Evolutionary conservation across 1,140 invertebrate species (phyloP).

Genomic region (Tigriopus japonicus): DNA sequence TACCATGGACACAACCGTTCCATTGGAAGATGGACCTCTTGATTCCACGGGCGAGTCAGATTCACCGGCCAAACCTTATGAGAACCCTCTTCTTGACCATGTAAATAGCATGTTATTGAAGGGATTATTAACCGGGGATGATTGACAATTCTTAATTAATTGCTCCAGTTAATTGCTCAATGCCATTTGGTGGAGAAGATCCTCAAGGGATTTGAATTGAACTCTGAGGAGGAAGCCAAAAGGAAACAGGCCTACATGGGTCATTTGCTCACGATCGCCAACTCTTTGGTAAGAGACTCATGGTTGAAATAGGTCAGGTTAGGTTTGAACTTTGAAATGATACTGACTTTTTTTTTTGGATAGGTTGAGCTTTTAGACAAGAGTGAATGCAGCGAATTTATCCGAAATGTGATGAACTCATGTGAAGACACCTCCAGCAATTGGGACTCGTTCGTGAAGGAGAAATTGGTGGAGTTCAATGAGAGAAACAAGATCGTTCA

Average conservation of each 20-base stretch:
- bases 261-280: constrained; percentile 50
- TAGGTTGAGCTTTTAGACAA: neutral
- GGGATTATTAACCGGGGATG: too few relatives aligned
- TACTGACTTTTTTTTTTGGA: neutral
- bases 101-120: constrained; percentile 28
- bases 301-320: neutral
- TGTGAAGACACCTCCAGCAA: neutral
- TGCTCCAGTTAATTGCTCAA: constrained; percentile 44
- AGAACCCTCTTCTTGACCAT: constrained; percentile 26
- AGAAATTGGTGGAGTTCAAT: constrained; percentile 5
- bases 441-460: constrained; percentile 6
- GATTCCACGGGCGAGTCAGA: neutral
- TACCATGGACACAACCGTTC: neutral
- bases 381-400: neutral
- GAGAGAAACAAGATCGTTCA: neutral
- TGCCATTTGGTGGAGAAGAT: constrained; percentile 43
- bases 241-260: constrained; percentile 47
- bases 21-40: neutral
- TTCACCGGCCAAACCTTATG: neutral
- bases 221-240: constrained; percentile 24
- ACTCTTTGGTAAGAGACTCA: constrained; percentile 20
- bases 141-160: too few relatives aligned
- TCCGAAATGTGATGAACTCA: neutral
- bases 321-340: neutral
- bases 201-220: constrained; percentile 42